These are phyloP conservation scores for Electrona antarctica DNA, from an alignment of 2,113 vertebrate genomes.

Conservation along the genomic window DNA sequence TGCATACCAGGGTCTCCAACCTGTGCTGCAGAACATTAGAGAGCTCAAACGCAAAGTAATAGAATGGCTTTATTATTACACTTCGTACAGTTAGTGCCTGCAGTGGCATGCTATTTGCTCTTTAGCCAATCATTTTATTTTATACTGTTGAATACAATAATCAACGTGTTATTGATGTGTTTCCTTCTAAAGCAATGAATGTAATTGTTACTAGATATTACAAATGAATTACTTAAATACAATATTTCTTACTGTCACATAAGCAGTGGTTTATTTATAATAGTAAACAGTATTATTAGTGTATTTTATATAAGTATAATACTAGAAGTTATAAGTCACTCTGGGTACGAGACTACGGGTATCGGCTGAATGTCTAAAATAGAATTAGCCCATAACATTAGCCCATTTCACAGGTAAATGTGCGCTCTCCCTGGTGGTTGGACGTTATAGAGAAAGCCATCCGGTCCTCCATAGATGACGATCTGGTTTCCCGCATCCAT, in stretches of 20 bases:
- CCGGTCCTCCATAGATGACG: constrained; percentile 87
- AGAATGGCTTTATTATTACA: constrained; percentile 58
- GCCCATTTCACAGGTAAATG: constrained; percentile 67
- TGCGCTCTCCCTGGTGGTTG: constrained; percentile 94
- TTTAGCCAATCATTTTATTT: background rate
- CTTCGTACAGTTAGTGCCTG: too few species aligned
- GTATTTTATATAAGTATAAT: too few species aligned
- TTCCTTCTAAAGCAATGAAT: background rate
- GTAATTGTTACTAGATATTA: background rate
- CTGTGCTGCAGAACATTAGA: constrained; percentile 88
- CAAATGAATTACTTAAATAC: background rate
- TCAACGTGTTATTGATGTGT: background rate
- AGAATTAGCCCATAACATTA: background rate
- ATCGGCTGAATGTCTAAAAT: too few species aligned
- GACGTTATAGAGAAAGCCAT: constrained; percentile 89
- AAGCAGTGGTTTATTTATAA: background rate
- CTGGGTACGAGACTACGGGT: too few species aligned
- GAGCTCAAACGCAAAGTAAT: constrained; percentile 91
- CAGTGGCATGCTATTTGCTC: background rate
- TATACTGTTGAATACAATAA: background rate
- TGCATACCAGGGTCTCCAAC: constrained; percentile 89
- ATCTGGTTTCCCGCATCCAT: constrained; percentile 90
- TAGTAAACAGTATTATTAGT: background rate
- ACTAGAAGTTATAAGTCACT: too few species aligned
- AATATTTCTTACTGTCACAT: background rate